Evolutionary conservation across 2,113 vertebrate species (phyloP), one percentile per base, ranked within the genome.

Genomic region (Hemichromis elongatus): DNA sequence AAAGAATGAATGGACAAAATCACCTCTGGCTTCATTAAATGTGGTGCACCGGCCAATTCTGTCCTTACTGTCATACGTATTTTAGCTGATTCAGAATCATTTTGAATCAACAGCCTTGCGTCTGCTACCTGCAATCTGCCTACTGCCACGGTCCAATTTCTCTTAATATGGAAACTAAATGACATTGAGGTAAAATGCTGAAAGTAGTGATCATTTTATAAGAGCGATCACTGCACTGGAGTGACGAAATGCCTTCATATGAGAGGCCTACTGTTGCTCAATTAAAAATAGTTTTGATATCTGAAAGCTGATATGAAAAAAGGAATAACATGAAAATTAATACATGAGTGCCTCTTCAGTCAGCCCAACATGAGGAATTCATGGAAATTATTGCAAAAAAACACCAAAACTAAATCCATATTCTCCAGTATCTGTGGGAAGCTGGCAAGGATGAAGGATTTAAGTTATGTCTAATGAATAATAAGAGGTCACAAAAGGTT

Each of bases 261-360:
- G 0, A 66, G 35, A 66, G 19, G 37, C 0, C 37, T 42, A n/a
- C 7, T 24, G 37, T 5, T 68, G 37, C 63, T 68, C 0, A 42
- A 24, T 3, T 26, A 42, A 4, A 68, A 42, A 24, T 21, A 0
- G 14, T 68, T 40, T 68, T 42, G 37, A 40, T 5, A 9, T 68
- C 37, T n/a, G n/a, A 16, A 68, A 68, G 5, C n/a, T 68, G 63
- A 42, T 0, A 47, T 47, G 45, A 47, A 47, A 24, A 68, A 40
- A 68, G 35, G 21, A 66, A 66, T 40, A 68, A 42, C 7, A 61
- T 37, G 3, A 68, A 9, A 42, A 24, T 68, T 8, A 40, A 19
- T 40, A 21, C 4, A 1, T 9, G 10, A 21, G 6, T n/a, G 2
- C 10, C 24, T 42, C n/a, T 42, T 68, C 12, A 16, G 37, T 42